Evolutionary conservation across 2,888 invertebrate genomes (phyloP), one percentile per base, ranked within the genome.

Genomic region (Acrobasis suavella): DNA sequence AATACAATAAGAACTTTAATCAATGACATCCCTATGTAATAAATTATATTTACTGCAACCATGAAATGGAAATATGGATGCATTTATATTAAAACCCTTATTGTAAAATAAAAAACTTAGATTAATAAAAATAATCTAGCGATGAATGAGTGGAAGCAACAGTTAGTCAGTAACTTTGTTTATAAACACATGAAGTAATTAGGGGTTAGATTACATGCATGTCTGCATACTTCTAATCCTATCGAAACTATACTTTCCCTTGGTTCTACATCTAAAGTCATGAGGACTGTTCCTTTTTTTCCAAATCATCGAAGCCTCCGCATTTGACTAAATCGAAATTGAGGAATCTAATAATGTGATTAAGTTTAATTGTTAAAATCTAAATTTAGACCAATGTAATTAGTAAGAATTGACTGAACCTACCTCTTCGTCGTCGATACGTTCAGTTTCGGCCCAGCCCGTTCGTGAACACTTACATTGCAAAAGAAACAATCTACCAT

Each of bases 401-500:
- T 78, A 81, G 77, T 71, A 79, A 82, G 82, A 72, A 72, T 77
- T 81, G 85, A 84, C 86, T 87, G 87, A 89, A 92, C 91, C 90
- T 91, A 92, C 91, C 91, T 92, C 89, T 83, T 79, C 78, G 75
- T 87, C 88, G 90, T 80, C 74, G 91, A 83, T 83, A 87, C 72
- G 82, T 85, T 87, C 86, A 85, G 84, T 84, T 81, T 87, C 90
- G 78, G 85, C 85, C 83, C 81, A 83, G 83, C 85, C 87, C 86
- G 85, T 82, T 87, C 84, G 73, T 82, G 73, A 81, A 90, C 87
- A 86, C 84, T 87, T 80, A 90, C 84, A 87, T 86, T 82, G 85
- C 89, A 88, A 90, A 91, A 91, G 89, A 88, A 86, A 91, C 91
- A 92, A 89, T 91, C 91, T 92, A 92, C 89, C 92, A 92, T 92